Conservation (phyloP, 1,140 invertebrate genomes). For the Calephelis virginiensis region DNA sequence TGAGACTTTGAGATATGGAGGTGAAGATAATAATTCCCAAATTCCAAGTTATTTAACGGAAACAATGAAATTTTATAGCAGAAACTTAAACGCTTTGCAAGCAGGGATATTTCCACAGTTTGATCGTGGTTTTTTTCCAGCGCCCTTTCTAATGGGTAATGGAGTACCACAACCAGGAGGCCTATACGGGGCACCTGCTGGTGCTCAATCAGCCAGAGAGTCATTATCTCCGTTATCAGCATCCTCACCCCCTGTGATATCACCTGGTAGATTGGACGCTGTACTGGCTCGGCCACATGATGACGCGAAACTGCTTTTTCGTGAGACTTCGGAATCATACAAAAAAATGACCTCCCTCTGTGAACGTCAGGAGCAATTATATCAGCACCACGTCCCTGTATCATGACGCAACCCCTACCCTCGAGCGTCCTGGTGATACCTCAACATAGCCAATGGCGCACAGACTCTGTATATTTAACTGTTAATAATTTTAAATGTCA, state of each 20-base stretch:
- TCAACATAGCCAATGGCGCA: conserved; percentile 41
- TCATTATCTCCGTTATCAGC: conserved; percentile 72
- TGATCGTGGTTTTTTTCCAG: conserved; percentile 66
- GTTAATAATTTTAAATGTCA: conserved; percentile 76
- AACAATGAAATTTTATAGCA: conserved; percentile 76
- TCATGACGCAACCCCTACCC: conserved; percentile 68
- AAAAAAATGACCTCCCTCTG: conserved; percentile 78
- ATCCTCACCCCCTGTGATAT: conserved; percentile 73
- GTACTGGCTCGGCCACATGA: conserved; percentile 63
- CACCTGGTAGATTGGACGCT: conserved; percentile 65
- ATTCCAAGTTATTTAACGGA: conserved; percentile 71
- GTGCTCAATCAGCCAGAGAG: conserved; percentile 64
- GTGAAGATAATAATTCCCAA: conserved; percentile 60
- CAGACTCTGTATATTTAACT: conserved; percentile 69
- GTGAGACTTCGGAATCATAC: conserved; percentile 70
- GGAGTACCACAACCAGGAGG: conserved; percentile 51
- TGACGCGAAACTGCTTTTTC: conserved; percentile 76
- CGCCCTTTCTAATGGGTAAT: conserved; percentile 65
- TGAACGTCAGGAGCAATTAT: conserved; percentile 75
- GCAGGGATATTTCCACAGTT: conserved; percentile 63
- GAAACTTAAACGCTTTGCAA: conserved; percentile 62
- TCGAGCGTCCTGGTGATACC: conserved; percentile 63
- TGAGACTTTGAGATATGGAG: conserved; percentile 69
- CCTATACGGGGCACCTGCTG: conserved; percentile 59
- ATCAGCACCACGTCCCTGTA: conserved; percentile 77